phyloP scores from a whole-genome alignment of 2,113 vertebrate species.

The Equus quagga region DNA sequence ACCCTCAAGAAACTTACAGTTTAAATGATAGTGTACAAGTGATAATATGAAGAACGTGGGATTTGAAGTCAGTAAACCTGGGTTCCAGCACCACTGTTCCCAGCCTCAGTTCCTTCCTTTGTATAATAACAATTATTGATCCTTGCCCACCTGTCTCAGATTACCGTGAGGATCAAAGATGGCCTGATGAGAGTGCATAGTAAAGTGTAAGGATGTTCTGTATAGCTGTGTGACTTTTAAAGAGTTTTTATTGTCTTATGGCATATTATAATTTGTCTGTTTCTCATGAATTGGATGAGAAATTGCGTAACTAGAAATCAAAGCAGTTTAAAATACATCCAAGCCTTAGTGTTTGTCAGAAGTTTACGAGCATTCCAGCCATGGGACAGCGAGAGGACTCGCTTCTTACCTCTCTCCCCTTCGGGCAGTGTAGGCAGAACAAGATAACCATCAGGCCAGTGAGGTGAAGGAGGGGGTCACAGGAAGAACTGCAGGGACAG shows the following conservation, averaged over 20 bases:
- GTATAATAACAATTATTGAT: neutral
- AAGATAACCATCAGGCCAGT: neutral
- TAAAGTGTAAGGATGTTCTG: neutral
- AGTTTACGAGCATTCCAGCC: neutral
- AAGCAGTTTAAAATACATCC: conserved; percentile 21
- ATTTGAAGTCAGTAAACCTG: neutral
- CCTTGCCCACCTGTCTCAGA: neutral
- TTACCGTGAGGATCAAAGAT: neutral
- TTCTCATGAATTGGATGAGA: conserved; percentile 20
- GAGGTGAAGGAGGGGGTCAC: neutral
- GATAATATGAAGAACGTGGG: neutral
- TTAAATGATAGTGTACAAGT: neutral
- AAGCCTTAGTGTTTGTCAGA: neutral
- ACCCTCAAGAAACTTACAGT: neutral
- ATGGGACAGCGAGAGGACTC: neutral
- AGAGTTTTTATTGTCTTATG: neutral
- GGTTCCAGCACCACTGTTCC: neutral
- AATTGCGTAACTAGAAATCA: conserved; percentile 40
- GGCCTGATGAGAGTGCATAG: neutral
- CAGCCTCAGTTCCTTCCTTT: neutral
- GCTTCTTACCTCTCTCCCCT: neutral
- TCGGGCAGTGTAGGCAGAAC: neutral
- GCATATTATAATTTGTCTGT: neutral
- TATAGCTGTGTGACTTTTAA: conserved; percentile 49
- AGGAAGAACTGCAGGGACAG: neutral